Conservation (phyloP, 2,113 vertebrate species). For the Emydura subglobosa region DNA sequence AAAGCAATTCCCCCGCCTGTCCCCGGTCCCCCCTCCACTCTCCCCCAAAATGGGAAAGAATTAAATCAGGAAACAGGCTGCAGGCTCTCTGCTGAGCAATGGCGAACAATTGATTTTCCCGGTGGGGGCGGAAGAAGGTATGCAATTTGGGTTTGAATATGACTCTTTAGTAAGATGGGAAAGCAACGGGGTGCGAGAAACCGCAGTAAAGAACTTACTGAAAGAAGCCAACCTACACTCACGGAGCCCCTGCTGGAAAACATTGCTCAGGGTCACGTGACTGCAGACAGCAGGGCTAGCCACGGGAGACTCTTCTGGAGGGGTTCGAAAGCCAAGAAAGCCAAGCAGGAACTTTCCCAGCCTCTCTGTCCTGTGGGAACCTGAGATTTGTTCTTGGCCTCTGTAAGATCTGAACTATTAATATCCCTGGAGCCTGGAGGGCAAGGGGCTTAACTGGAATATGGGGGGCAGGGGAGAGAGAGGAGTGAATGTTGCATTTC, state of each 20-base stretch:
- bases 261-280: not conserved
- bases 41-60: not conserved
- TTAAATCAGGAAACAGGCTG: conserved; percentile 40
- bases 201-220: not conserved
- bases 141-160: conserved; percentile 68
- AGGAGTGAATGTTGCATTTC: not conserved
- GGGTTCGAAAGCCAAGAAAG: not conserved
- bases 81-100: conserved; percentile 2
- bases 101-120: conserved; percentile 57
- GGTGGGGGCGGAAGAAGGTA: conserved; percentile 49
- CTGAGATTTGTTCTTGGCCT: conserved; percentile 17
- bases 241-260: not conserved
- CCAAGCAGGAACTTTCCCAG: not conserved
- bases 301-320: not conserved
- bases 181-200: conserved; percentile 44
- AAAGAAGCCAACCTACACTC: conserved; percentile 41
- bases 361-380: not conserved
- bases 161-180: conserved; percentile 54
- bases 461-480: not conserved
- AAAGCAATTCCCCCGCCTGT: conserved; percentile 35
- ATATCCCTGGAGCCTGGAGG: not conserved
- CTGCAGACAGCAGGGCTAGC: not conserved
- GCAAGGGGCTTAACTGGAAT: not conserved
- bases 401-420: conserved; percentile 19
- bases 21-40: not conserved